These are phyloP conservation scores for Tychaedon coryphoeus DNA, from an alignment of 2,113 vertebrate genomes.

Conservation along the genomic window DNA sequence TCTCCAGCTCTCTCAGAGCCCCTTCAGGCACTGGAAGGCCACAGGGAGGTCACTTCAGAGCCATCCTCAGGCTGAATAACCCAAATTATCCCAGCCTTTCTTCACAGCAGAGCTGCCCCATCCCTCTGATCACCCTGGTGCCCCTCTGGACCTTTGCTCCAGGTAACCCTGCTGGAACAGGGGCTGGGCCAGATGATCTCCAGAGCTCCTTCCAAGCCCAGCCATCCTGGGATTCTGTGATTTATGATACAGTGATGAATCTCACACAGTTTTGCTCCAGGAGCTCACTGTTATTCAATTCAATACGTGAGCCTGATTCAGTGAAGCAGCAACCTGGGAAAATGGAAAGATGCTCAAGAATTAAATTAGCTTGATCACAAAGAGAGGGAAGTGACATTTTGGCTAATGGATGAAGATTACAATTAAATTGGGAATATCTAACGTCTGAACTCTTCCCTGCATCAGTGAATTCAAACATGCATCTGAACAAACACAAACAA, in stretches of 20 bases:
- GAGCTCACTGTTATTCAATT: conserved; percentile 30
- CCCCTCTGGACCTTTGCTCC: neutral
- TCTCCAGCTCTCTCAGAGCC: neutral
- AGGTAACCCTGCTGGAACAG: neutral
- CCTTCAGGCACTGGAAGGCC: neutral
- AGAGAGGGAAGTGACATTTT: conserved; percentile 44
- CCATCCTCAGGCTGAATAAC: neutral
- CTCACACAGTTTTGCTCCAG: neutral
- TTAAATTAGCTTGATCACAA: conserved; percentile 43
- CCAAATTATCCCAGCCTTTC: neutral
- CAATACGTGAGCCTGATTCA: conserved; percentile 20
- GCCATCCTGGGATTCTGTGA: neutral
- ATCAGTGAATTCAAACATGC: neutral
- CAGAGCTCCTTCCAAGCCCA: neutral
- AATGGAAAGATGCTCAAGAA: conserved; percentile 56
- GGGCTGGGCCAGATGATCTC: neutral
- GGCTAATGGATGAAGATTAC: conserved; percentile 47
- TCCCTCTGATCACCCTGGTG: neutral
- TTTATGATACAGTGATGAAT: neutral
- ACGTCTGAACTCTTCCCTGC: neutral
- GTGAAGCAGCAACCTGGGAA: conserved; percentile 48
- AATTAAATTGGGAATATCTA: conserved; percentile 21
- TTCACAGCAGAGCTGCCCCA: neutral
- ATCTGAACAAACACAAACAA: neutral
- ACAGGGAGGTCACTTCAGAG: neutral